Evolutionary conservation across 2,113 vertebrate genomes (phyloP).

Genomic region (Solenodon paradoxus): DNA sequence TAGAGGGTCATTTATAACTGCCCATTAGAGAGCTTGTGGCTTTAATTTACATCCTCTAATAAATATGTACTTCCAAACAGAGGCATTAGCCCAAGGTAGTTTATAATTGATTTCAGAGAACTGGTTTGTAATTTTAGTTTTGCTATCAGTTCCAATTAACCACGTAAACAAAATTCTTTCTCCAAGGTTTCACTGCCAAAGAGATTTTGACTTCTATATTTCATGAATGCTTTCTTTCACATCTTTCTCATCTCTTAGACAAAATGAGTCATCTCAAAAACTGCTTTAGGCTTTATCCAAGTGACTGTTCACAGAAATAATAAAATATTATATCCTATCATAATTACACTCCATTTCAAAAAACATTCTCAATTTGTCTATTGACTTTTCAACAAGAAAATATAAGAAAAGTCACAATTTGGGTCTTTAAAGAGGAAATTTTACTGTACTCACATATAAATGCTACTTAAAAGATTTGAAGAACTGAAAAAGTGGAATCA

Average conservation of each 20-base stretch:
- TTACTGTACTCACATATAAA: not conserved
- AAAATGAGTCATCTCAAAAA: not conserved
- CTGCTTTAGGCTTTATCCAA: not conserved
- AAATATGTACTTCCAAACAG: not conserved
- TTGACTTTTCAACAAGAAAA: not conserved
- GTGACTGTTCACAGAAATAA: not conserved
- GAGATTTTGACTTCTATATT: not conserved
- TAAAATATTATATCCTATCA: not conserved
- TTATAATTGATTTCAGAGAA: not conserved
- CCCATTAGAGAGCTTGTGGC: not conserved
- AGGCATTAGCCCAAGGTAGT: not conserved
- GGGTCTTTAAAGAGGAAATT: not conserved
- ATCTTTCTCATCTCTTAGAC: not conserved
- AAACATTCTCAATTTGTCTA: not conserved
- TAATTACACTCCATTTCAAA: not conserved
- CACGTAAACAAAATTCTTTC: not conserved
- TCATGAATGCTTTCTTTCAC: not conserved
- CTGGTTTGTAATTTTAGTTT: conserved; percentile 2
- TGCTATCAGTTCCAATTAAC: conserved; percentile 11
- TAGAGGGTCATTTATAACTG: conserved; percentile 6
- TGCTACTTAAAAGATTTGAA: not conserved
- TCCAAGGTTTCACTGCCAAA: not conserved
- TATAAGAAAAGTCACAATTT: not conserved
- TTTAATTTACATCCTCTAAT: conserved; percentile 43
- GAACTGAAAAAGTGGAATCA: not conserved